Percentiles rank a stretch among this genome's conserved stretches.
phyloP scores from a whole-genome alignment of 2,797 vertebrate genomes.

The Xenentodon cancila region DNA sequence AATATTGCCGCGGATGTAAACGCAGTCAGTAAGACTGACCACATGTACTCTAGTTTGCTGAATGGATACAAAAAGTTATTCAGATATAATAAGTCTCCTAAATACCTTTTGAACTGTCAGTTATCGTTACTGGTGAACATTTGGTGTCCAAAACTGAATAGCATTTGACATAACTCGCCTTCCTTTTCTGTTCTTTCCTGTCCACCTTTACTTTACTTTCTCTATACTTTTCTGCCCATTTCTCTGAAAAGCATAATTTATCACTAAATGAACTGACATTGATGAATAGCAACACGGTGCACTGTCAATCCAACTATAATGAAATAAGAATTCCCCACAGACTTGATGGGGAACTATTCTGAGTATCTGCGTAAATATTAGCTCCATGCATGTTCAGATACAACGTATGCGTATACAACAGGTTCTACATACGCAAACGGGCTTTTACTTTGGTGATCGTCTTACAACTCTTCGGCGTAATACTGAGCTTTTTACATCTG shows the following conservation, averaged over 20 bases:
- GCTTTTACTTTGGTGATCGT: too few species aligned
- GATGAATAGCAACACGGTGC: constrained; percentile 60
- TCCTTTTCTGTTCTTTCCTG: constrained; percentile 33
- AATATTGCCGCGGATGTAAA: too few species aligned
- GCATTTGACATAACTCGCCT: constrained; percentile 28
- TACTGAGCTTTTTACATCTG: too few species aligned
- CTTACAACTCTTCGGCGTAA: too few species aligned
- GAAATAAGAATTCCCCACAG: constrained; percentile 57
- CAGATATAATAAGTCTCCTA: constrained; percentile 47
- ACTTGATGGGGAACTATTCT: constrained; percentile 40
- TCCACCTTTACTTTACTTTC: constrained; percentile 23
- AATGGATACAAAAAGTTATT: constrained; percentile 35
- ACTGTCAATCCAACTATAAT: constrained; percentile 70
- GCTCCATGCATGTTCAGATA: not conserved
- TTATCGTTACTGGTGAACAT: constrained; percentile 46
- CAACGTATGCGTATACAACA: not conserved
- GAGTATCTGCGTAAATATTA: constrained; percentile 20
- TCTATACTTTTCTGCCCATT: constrained; percentile 29
- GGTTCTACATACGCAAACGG: too few species aligned
- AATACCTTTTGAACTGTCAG: constrained; percentile 60
- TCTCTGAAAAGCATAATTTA: constrained; percentile 63
- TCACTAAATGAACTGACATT: constrained; percentile 64
- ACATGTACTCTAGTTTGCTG: constrained; percentile 8
- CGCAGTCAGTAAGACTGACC: constrained; percentile 8
- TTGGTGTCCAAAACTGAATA: constrained; percentile 19